Percentiles rank a stretch among this genome's conserved stretches.
These are phyloP conservation scores for Nymphalis c-album DNA, from an alignment of 2,888 invertebrate species.

Conservation along the genomic window DNA sequence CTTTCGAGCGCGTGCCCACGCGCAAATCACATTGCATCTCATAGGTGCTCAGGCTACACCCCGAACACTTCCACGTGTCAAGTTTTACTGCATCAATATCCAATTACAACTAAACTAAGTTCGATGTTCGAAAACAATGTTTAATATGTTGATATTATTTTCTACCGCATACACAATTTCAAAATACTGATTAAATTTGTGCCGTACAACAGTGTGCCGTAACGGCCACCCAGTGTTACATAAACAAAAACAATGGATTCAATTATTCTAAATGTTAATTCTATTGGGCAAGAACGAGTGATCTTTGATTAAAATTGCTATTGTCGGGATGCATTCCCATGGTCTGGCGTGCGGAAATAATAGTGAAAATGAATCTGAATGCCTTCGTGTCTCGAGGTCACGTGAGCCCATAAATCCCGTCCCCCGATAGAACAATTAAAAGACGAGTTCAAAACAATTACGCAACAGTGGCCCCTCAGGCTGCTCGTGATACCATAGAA, in stretches of 20 bases:
- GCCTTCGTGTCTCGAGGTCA: conserved; percentile 72
- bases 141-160: not conserved
- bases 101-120: conserved; percentile 11
- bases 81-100: conserved; percentile 7
- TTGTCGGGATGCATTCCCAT: conserved; percentile 69
- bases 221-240: conserved; percentile 29
- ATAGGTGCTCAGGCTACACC: conserved; percentile 45
- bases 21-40: conserved; percentile 59
- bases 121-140: conserved; percentile 1
- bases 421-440: conserved; percentile 81
- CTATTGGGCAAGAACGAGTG: conserved; percentile 58
- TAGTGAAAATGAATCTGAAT: conserved; percentile 74
- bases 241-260: conserved; percentile 45
- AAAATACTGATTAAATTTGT: conserved; percentile 30
- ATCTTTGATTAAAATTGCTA: conserved; percentile 70
- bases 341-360: conserved; percentile 72
- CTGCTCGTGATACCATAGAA: conserved; percentile 66
- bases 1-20: conserved; percentile 71
- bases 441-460: conserved; percentile 81
- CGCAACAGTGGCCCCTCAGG: conserved; percentile 74
- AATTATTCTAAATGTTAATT: conserved; percentile 47
- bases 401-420: conserved; percentile 76
- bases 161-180: conserved; percentile 29
- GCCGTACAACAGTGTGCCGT: conserved; percentile 24
- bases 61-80: conserved; percentile 8